Conservation (phyloP, 1,140 invertebrate species). For the Grapholita molesta region DNA sequence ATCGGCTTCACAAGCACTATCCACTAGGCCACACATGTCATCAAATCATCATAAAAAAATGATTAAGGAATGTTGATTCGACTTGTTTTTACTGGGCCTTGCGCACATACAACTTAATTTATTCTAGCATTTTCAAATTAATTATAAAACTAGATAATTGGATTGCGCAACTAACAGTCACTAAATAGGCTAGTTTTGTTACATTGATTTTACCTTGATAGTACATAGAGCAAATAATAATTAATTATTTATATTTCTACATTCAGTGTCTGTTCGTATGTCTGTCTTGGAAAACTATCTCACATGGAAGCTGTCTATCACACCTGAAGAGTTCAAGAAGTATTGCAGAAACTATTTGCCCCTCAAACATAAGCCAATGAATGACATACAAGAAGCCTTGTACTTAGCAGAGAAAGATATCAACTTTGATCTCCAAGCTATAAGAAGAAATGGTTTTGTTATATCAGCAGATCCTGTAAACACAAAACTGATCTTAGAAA, state of each 20-base stretch:
- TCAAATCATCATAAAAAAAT: too few relatives aligned
- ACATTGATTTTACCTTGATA: too few relatives aligned
- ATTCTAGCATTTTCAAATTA: too few relatives aligned
- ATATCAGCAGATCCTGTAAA: slow-evolving; percentile 77
- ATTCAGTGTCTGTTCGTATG: slow-evolving; percentile 71
- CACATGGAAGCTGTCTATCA: slow-evolving; percentile 66
- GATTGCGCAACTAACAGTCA: too few relatives aligned
- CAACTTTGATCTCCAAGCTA: slow-evolving; percentile 64
- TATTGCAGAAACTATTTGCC: slow-evolving; percentile 75
- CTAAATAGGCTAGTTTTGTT: too few relatives aligned
- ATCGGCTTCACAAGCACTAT: too few relatives aligned
- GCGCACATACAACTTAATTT: too few relatives aligned
- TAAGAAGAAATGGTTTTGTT: slow-evolving; percentile 77
- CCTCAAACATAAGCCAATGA: slow-evolving; percentile 76
- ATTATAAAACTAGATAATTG: too few relatives aligned
- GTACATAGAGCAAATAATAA: too few relatives aligned
- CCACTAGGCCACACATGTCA: too few relatives aligned
- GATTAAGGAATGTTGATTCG: too few relatives aligned
- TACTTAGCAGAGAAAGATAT: slow-evolving; percentile 68
- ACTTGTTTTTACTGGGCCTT: too few relatives aligned
- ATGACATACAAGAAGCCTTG: slow-evolving; percentile 71
- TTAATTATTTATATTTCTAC: not conserved
- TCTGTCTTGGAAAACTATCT: slow-evolving; percentile 73
- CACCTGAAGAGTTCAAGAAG: slow-evolving; percentile 67
- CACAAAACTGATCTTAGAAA: slow-evolving; percentile 73